Conservation (phyloP, 2,797 vertebrate genomes). For the Octomys mimax region DNA sequence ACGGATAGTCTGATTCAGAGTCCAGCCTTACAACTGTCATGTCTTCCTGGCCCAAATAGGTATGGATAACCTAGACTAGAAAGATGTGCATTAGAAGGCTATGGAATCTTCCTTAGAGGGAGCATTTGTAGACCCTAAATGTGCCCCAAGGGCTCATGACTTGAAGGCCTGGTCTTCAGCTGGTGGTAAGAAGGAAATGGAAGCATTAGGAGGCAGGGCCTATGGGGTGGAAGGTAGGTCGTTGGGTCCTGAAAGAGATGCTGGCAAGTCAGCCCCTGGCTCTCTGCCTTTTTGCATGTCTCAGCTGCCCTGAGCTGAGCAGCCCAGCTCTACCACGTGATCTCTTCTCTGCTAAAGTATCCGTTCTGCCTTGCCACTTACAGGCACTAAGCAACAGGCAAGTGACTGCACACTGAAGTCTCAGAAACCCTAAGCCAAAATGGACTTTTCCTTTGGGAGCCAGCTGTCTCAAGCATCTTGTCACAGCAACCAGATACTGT, state of each 20-base stretch:
- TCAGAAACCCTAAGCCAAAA: background rate
- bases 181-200: background rate
- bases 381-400: background rate
- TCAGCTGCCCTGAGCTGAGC: accelerated
- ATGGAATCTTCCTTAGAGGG: background rate
- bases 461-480: background rate
- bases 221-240: background rate
- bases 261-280: no score
- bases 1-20: background rate
- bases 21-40: background rate
- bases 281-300: background rate
- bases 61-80: background rate
- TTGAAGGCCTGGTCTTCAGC: background rate
- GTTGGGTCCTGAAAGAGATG: background rate
- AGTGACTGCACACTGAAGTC: background rate
- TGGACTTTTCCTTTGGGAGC: background rate
- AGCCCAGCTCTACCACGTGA: no score
- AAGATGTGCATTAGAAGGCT: background rate
- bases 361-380: background rate
- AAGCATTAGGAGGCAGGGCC: background rate
- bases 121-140: background rate
- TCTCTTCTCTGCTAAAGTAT: background rate
- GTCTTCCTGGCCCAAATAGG: background rate
- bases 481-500: background rate
- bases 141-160: no score